Evolutionary conservation across 1,140 invertebrate species (phyloP).

Genomic region (Formica exsecta): DNA sequence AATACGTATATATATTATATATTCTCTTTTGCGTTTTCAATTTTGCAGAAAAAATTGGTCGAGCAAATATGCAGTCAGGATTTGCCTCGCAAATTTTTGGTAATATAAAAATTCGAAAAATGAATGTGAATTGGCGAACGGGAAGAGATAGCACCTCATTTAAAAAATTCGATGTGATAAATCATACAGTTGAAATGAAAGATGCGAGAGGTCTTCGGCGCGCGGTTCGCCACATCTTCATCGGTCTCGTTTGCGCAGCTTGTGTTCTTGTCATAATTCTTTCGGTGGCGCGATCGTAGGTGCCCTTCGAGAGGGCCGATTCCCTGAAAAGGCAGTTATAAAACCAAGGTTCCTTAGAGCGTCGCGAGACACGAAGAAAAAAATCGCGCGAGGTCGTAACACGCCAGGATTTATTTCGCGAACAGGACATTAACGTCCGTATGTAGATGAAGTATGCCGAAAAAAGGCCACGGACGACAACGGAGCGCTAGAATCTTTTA

Average conservation of each 20-base stretch:
- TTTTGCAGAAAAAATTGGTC: not conserved
- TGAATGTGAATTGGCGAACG: not conserved
- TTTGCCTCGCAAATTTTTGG: not conserved
- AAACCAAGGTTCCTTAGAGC: slow-evolving; percentile 35
- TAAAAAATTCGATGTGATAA: slow-evolving; percentile 24
- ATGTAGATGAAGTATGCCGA: slow-evolving; percentile 45
- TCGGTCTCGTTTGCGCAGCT: slow-evolving; percentile 59
- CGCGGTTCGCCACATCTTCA: slow-evolving; percentile 47
- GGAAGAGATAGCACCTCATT: not conserved
- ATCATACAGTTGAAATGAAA: slow-evolving; percentile 37
- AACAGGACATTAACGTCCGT: slow-evolving; percentile 48
- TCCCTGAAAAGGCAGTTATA: slow-evolving; percentile 58
- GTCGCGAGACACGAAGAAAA: not conserved
- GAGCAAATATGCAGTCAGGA: not conserved
- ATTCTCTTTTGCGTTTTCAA: not conserved
- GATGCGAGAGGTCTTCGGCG: slow-evolving; percentile 46
- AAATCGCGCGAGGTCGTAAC: slow-evolving; percentile 41
- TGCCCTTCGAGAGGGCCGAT: slow-evolving; percentile 36
- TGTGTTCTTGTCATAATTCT: slow-evolving; percentile 59
- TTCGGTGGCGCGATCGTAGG: slow-evolving; percentile 39
- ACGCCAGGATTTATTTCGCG: slow-evolving; percentile 52
- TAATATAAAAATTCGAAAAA: not conserved
- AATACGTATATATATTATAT: not conserved
- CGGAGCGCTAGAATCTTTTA: not conserved
- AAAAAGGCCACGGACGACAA: slow-evolving; percentile 42